Percentiles rank a stretch among this genome's conserved stretches.
Conservation (phyloP, 1,140 invertebrate genomes). For the Acyrthosiphon pisum region DNA sequence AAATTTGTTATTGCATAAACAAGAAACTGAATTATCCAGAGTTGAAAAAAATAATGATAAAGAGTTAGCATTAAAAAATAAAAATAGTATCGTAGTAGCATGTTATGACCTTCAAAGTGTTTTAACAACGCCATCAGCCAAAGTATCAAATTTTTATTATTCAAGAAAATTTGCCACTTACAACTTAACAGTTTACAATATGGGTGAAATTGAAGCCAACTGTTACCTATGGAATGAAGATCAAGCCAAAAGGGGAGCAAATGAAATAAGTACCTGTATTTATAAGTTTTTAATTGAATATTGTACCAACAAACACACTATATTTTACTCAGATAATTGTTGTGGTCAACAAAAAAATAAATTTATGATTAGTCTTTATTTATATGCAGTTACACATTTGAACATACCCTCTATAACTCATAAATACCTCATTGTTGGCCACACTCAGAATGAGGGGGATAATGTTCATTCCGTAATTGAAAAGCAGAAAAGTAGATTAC, state of each 20-base stretch:
- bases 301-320: slow-evolving; percentile 56
- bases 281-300: slow-evolving; percentile 60
- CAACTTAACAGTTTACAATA: slow-evolving; percentile 61
- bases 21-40: slow-evolving; percentile 55
- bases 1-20: slow-evolving; percentile 47
- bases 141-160: slow-evolving; percentile 60
- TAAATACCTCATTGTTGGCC: slow-evolving; percentile 44
- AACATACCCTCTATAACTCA: slow-evolving; percentile 54
- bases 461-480: not conserved
- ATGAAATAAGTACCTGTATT: slow-evolving; percentile 61
- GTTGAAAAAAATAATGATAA: slow-evolving; percentile 52
- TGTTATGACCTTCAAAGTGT: slow-evolving; percentile 59
- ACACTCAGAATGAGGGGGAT: slow-evolving; percentile 41
- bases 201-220: slow-evolving; percentile 57
- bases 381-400: slow-evolving; percentile 52
- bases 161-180: slow-evolving; percentile 60
- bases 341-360: slow-evolving; percentile 59
- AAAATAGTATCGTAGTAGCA: slow-evolving; percentile 40
- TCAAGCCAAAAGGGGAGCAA: slow-evolving; percentile 59
- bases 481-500: not conserved
- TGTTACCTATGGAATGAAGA: slow-evolving; percentile 62
- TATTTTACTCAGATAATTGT: slow-evolving; percentile 61
- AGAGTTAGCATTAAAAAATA: slow-evolving; percentile 47
- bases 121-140: slow-evolving; percentile 57
- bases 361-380: slow-evolving; percentile 45